Percentiles rank a stretch among this genome's conserved stretches.
These are phyloP conservation scores for Pituophis catenifer DNA, from an alignment of 2,113 vertebrate genomes.

Conservation along the genomic window DNA sequence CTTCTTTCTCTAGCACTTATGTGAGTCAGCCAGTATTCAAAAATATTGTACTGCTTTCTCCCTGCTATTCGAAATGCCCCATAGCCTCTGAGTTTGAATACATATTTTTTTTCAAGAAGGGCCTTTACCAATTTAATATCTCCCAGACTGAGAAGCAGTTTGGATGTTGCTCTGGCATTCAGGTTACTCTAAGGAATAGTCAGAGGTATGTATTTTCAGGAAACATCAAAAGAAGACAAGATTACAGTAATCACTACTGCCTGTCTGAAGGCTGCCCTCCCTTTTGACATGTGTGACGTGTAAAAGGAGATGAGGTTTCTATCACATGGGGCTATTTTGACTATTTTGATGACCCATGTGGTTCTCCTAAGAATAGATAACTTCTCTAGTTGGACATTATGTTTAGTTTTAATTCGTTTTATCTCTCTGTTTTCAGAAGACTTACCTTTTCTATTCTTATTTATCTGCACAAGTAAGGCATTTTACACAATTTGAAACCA, in stretches of 20 bases:
- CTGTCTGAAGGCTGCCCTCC: not conserved
- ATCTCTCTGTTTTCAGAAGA: not conserved
- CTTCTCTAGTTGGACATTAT: not conserved
- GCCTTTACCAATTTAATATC: not conserved
- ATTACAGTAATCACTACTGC: not conserved
- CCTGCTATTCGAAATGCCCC: not conserved
- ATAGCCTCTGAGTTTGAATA: not conserved
- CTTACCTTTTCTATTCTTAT: not conserved
- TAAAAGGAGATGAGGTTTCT: not conserved
- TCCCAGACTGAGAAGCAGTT: not conserved
- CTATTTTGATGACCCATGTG: not conserved
- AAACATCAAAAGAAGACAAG: not conserved
- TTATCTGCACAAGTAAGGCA: not conserved
- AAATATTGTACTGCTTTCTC: not conserved
- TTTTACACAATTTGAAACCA: not conserved
- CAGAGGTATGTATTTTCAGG: not conserved
- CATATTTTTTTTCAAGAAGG: not conserved
- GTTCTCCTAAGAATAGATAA: not conserved
- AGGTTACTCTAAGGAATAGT: not conserved
- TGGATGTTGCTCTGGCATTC: not conserved
- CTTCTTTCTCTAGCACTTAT: not conserved
- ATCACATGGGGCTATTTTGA: not conserved
- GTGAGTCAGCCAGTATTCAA: not conserved
- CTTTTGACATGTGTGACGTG: not conserved
- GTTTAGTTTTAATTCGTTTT: not conserved